These are phyloP conservation scores for Aphelenchoides avenae DNA, from an alignment of 1,140 invertebrate genomes.

Conservation along the genomic window DNA sequence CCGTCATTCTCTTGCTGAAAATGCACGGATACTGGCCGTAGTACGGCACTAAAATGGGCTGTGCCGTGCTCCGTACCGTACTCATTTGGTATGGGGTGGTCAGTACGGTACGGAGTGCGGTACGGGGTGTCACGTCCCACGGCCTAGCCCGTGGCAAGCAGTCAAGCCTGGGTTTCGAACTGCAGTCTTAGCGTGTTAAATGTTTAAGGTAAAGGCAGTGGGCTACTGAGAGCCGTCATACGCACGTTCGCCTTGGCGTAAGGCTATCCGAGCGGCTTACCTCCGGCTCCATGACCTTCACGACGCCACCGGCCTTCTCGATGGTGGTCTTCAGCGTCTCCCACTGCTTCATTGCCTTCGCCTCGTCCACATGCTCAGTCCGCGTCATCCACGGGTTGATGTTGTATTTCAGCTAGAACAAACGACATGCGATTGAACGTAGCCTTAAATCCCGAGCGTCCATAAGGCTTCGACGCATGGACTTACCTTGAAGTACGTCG, in stretches of 20 bases:
- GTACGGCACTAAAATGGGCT: too few relatives aligned
- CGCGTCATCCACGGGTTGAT: constrained; percentile 59
- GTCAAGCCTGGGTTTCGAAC: neutral
- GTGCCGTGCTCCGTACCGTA: too few relatives aligned
- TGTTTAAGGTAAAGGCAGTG: constrained; percentile 10
- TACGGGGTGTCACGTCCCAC: too few relatives aligned
- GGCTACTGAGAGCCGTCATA: too few relatives aligned
- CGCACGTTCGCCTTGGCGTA: too few relatives aligned
- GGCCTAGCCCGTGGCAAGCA: too few relatives aligned
- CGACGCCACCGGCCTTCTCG: constrained; percentile 46
- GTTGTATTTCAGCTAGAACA: constrained; percentile 36
- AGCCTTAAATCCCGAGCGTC: constrained; percentile 2
- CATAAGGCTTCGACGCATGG: neutral
- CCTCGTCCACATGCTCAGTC: constrained; percentile 37
- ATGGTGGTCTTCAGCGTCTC: constrained; percentile 44
- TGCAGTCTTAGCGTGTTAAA: neutral
- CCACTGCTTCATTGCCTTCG: constrained; percentile 51
- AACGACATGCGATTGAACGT: neutral
- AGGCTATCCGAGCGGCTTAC: too few relatives aligned
- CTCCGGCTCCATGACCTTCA: constrained; percentile 52
- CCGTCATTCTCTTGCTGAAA: too few relatives aligned
- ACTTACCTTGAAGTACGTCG: constrained; percentile 53
- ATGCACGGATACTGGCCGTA: too few relatives aligned
- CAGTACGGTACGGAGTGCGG: too few relatives aligned
- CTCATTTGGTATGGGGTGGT: too few relatives aligned